Evolutionary conservation across 2,888 invertebrate genomes (phyloP).

Genomic region (Hecatera dysodea): DNA sequence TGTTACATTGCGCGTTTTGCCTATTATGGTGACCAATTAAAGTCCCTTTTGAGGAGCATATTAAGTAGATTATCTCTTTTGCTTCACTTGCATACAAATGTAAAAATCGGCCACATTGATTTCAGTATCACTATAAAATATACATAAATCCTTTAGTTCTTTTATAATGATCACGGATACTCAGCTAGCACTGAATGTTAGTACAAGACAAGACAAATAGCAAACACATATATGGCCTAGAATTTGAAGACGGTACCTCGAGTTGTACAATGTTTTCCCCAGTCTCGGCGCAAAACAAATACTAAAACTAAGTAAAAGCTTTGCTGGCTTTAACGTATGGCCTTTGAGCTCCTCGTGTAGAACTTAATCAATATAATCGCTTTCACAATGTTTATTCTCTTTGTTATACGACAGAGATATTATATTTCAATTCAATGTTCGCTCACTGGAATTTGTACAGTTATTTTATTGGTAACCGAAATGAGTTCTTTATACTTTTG

Average conservation of each 20-base stretch:
- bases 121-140: slow-evolving; percentile 3
- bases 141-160: background rate
- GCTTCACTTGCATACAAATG: background rate
- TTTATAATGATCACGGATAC: slow-evolving; percentile 41
- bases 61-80: background rate
- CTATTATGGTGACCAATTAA: slow-evolving; percentile 42
- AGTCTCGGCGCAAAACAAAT: slow-evolving; percentile 59
- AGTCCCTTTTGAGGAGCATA: background rate
- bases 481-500: slow-evolving; percentile 2
- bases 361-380: slow-evolving; percentile 60
- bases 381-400: slow-evolving; percentile 56
- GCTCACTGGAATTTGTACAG: slow-evolving; percentile 12
- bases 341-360: slow-evolving; percentile 40
- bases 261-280: slow-evolving; percentile 56
- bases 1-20: slow-evolving; percentile 64
- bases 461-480: slow-evolving; percentile 28
- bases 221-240: slow-evolving; percentile 61
- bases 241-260: slow-evolving; percentile 53
- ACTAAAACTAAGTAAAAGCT: slow-evolving; percentile 63
- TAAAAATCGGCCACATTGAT: background rate
- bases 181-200: slow-evolving; percentile 27
- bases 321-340: slow-evolving; percentile 53
- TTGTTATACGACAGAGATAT: slow-evolving; percentile 42
- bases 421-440: slow-evolving; percentile 42
- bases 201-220: slow-evolving; percentile 55